Percentiles rank a stretch among this genome's conserved stretches.
phyloP scores from a whole-genome alignment of 2,888 invertebrate species.

The Calephelis perditalis region DNA sequence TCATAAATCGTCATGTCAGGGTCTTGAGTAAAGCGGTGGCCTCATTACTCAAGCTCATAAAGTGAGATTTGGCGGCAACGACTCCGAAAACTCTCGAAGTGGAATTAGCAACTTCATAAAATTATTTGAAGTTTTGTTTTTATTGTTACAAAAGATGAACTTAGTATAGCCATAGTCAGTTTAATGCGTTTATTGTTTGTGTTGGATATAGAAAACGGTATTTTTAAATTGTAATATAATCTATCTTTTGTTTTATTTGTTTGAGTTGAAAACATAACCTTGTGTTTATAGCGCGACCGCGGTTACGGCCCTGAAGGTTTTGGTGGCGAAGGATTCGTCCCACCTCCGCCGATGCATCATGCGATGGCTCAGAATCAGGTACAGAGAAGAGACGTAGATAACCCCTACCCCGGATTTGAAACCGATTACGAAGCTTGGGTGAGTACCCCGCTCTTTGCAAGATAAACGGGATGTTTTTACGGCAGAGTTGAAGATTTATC shows the following conservation, averaged over 20 bases:
- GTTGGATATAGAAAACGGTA: too few species aligned
- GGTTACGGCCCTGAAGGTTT: conserved; percentile 70
- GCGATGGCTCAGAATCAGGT: conserved; percentile 73
- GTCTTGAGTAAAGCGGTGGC: too few species aligned
- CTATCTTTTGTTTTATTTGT: conserved; percentile 17
- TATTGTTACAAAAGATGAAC: too few species aligned
- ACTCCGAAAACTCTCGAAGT: too few species aligned
- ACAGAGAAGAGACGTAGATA: conserved; percentile 12
- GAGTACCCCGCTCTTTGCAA: background rate
- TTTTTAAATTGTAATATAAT: too few species aligned
- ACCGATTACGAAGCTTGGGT: conserved; percentile 13
- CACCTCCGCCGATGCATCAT: conserved; percentile 69
- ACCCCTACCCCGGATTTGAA: conserved; percentile 10
- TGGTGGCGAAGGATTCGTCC: conserved; percentile 66
- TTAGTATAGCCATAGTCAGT: too few species aligned
- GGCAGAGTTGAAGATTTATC: background rate
- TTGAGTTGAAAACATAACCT: background rate
- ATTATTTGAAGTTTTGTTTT: too few species aligned
- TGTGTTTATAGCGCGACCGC: conserved; percentile 52
- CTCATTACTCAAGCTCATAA: too few species aligned
- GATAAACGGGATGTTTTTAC: conserved; percentile 11
- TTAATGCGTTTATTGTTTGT: too few species aligned
- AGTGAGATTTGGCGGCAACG: too few species aligned
- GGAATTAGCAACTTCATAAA: too few species aligned
- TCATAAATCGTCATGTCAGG: too few species aligned